Base-by-base conservation (phyloP, 2,113 vertebrate species). In the Mola mola region DNA sequence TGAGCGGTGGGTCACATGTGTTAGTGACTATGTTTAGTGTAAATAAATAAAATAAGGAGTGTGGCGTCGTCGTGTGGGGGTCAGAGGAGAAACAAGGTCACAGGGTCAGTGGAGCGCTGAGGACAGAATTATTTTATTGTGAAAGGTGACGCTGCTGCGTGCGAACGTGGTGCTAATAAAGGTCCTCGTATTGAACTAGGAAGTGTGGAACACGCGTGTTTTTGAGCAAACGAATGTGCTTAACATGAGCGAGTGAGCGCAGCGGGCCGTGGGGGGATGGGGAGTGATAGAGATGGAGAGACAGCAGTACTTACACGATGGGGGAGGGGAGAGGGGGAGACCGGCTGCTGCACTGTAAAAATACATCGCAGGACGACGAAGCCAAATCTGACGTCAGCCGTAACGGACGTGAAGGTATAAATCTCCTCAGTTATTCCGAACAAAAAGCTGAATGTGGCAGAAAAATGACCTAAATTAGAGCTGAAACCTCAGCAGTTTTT, bases 271-370 rank as follows among this genome's bases (percentile, higher is more conserved):
- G 22, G 44, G 33, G 44, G 78, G 74, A 25, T 40, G 71, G 67
- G 46, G 10, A 53, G 40, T 21, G 57, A 31, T 20, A 28, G 61
- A 72, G 62, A 15, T n/a, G 40, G 26, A 43, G 19, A 29, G 26
- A 31, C 26, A 67, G 76, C 41, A 37, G 43, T 24, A 17, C 37
- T 13, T 50, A 28, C 36, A n/a, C 43, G 50, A 25, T 42, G 46
- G 49, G 16, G 72, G 67, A 74, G 82, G 78, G 75, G 67, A 62
- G 74, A 41, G 43, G 21, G 31, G 10, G 52, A 1, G 55, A 41
- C 11, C 8, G 24, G 19, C 51, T 36, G 12, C 46, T 60, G 15
- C 40, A 53, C 48, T 47, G 41, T 46, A 52, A 51, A 68, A 58
- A 34, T n/a, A n/a, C n/a, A n/a, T n/a, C n/a, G n/a, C 13, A 33